Base-by-base conservation (phyloP, 2,888 invertebrate genomes). In the Melieria omissa region DNA sequence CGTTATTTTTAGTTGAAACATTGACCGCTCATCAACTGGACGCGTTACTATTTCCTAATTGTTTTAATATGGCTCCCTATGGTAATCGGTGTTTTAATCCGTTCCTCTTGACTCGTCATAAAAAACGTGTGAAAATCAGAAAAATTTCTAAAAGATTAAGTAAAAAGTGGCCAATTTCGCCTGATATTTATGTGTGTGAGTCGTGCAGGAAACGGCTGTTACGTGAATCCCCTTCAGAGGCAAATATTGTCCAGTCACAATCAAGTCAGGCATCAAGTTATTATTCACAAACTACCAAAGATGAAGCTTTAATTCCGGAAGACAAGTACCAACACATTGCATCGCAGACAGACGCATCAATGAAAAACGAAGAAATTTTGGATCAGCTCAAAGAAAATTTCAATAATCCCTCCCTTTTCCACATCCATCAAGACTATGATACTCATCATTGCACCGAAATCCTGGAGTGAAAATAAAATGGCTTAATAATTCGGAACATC, bases 361-460 rank as follows among this genome's bases (percentile, higher is more conserved):
- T 9, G 9, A 3, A 49, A 49, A 49, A 49, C 49, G 10, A 12
- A 12, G 12, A 49, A 10, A 49, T 49, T 49, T 49, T 49, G 49
- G 3, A 14, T 12, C 29, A 64, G 52, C 16, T 49, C 12, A 16
- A 64, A 44, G 64, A 64, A 49, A 64, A 64, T n/a, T 64, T 64
- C 14, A 64, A 64, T 16, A 42, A 64, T 44, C 64, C 64, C 9
- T 64, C 29, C 12, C 49, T 49, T 49, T 14, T 64, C 64, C 12
- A 10, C 52, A 41, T 64, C 64, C 9, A 52, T 49, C 49, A 29
- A 64, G 45, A 64, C 64, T 16, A 64, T 29, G 64, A 64, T 64
- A 47, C 52, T 49, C 16, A 64, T 49, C 5, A 10, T 64, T 14
- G 52, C 64, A 64, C 64, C 52, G 44, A 62, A 46, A 29, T 62